A percentile compares a stretch with the other conserved stretches of the same genome.
Evolutionary conservation across 2,888 invertebrate genomes (phyloP).

Genomic region (Altica lythri): DNA sequence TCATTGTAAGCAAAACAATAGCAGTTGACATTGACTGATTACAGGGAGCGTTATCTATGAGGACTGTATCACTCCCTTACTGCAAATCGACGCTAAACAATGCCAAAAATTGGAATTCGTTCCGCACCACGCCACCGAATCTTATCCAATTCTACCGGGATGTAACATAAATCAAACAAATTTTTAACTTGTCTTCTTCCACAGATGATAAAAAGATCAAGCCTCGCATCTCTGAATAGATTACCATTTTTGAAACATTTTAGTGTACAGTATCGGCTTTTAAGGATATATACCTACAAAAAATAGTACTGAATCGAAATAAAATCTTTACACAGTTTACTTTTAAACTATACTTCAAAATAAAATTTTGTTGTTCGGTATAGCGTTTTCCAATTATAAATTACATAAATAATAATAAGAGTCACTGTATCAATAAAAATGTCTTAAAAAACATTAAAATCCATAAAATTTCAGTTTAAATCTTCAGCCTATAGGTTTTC

Average conservation of each 20-base stretch:
- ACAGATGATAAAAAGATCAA: slow-evolving; percentile 43
- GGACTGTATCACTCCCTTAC: slow-evolving; percentile 41
- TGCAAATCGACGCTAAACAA: slow-evolving; percentile 41
- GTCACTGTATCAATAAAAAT: too few relatives aligned
- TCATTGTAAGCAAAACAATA: slow-evolving; percentile 45
- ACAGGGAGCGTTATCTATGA: slow-evolving; percentile 40
- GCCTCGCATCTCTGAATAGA: slow-evolving; percentile 42
- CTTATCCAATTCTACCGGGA: slow-evolving; percentile 40
- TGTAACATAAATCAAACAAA: slow-evolving; percentile 47
- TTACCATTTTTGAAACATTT: slow-evolving; percentile 41
- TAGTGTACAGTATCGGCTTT: too few relatives aligned
- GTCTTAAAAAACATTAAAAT: too few relatives aligned
- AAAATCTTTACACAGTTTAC: too few relatives aligned
- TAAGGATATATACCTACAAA: too few relatives aligned
- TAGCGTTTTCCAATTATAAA: too few relatives aligned
- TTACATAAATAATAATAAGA: too few relatives aligned
- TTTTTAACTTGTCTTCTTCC: slow-evolving; percentile 45
- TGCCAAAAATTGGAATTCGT: slow-evolving; percentile 45
- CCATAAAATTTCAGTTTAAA: too few relatives aligned
- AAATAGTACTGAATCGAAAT: too few relatives aligned
- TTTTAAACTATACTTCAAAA: too few relatives aligned
- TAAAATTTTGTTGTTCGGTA: too few relatives aligned
- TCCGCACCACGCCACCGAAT: slow-evolving; percentile 38
- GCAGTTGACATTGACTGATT: slow-evolving; percentile 48
- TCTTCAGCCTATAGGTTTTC: too few relatives aligned